Conservation (phyloP, 2,113 vertebrate species). For the Coracopsis vasa region DNA sequence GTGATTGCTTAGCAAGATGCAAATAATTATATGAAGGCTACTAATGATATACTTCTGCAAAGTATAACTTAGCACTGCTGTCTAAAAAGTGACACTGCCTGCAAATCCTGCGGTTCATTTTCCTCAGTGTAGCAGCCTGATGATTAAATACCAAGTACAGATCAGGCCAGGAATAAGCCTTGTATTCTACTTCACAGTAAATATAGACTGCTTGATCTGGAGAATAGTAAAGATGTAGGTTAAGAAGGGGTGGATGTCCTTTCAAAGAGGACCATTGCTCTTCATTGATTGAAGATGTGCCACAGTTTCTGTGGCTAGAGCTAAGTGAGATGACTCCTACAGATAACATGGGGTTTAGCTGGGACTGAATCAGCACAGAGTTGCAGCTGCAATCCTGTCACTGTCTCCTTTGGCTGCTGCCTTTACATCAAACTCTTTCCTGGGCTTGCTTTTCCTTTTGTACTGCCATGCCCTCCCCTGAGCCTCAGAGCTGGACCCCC, state of each 20-base stretch:
- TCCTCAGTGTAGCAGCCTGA: background rate
- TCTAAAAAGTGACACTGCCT: background rate
- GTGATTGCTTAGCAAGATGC: conserved; percentile 18
- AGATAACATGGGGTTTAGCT: background rate
- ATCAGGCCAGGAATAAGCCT: background rate
- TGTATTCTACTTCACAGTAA: background rate
- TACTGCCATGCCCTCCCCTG: background rate
- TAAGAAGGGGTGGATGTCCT: background rate
- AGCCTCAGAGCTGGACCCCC: background rate
- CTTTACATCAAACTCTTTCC: background rate
- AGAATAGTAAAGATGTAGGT: background rate
- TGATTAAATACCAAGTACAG: background rate
- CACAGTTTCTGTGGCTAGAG: background rate
- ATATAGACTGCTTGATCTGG: background rate
- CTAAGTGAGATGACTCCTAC: background rate
- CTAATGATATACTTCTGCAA: conserved; percentile 26
- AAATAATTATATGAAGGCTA: conserved; percentile 47
- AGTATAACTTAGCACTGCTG: background rate
- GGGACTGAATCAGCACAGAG: background rate
- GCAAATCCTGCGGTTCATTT: background rate
- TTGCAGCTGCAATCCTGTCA: background rate
- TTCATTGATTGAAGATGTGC: background rate
- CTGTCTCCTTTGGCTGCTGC: background rate
- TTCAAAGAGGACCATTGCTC: background rate
- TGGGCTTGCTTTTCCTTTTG: background rate